Evolutionary conservation across 2,113 vertebrate genomes (phyloP).

Genomic region (Chaetura pelagica): DNA sequence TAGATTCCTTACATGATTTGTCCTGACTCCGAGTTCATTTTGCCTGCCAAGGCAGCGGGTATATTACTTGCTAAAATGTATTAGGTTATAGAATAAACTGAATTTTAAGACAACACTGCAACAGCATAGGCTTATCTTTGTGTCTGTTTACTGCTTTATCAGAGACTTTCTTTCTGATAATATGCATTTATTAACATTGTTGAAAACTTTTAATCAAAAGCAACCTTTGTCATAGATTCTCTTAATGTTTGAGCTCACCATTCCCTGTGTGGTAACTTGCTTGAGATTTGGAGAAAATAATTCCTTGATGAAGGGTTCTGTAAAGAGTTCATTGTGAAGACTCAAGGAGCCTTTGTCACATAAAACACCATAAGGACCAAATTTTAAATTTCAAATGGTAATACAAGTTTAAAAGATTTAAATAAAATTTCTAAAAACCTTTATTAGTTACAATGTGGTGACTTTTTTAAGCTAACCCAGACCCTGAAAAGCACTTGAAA

Average conservation of each 20-base stretch:
- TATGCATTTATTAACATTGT: background rate
- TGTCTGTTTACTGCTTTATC: background rate
- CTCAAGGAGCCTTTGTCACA: background rate
- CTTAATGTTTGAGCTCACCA: background rate
- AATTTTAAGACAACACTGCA: background rate
- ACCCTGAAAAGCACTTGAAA: background rate
- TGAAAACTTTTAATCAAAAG: constrained; percentile 4
- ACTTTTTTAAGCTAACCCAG: background rate
- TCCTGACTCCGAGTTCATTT: background rate
- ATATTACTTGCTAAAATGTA: background rate
- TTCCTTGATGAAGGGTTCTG: background rate
- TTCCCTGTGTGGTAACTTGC: background rate
- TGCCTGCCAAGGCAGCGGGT: background rate
- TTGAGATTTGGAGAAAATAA: background rate
- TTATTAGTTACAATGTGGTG: background rate
- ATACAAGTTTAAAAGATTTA: background rate
- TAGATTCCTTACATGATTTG: constrained; percentile 12
- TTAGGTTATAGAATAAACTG: constrained; percentile 23
- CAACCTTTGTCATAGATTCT: background rate
- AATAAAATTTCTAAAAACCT: background rate
- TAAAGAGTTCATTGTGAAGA: background rate
- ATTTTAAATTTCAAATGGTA: background rate
- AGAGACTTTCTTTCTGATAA: background rate
- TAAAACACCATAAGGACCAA: background rate
- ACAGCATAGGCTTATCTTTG: background rate